A percentile compares a stretch with the other conserved stretches of the same genome.
phyloP scores from a whole-genome alignment of 2,888 invertebrate species.

The Epsilonema sp. region DNA sequence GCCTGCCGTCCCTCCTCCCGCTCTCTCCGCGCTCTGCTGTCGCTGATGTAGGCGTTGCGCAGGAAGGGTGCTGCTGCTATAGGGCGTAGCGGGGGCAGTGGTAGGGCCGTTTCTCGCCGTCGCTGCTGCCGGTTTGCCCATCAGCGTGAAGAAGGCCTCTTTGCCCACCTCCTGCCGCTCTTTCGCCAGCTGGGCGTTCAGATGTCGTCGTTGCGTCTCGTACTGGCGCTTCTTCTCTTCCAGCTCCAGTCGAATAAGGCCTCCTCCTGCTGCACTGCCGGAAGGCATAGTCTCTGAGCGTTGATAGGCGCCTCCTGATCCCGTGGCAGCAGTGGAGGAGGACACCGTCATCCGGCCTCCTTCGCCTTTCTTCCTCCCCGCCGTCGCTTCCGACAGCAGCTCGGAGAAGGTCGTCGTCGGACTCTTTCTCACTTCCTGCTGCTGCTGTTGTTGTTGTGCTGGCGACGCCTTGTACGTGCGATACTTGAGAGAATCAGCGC shows the following conservation, averaged over 20 bases:
- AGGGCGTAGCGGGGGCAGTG: no score
- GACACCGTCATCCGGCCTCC: not conserved
- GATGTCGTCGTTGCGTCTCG: slow-evolving; percentile 3
- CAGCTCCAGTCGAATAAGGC: slow-evolving; percentile 20
- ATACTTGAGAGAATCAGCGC: slow-evolving; percentile 6
- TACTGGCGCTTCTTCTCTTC: slow-evolving; percentile 21
- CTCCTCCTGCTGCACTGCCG: slow-evolving; percentile 3
- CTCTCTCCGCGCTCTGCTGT: not conserved
- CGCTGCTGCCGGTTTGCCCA: slow-evolving; percentile 11
- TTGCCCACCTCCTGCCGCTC: slow-evolving; percentile 17
- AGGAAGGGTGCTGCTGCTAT: no score
- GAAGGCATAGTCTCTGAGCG: slow-evolving; percentile 1
- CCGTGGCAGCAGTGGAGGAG: no score
- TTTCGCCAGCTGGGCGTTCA: not conserved
- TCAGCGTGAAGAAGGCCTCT: slow-evolving; percentile 24
- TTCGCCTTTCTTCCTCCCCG: no score
- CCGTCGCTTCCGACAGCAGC: slow-evolving; percentile 1
- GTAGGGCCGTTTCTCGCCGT: no score
- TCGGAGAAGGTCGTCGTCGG: slow-evolving; percentile 6
- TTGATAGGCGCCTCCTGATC: no score
- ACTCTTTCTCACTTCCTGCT: not conserved
- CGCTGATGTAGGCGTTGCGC: no score
- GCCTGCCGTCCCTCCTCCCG: no score
- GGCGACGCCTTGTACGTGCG: not conserved
- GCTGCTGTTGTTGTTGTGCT: no score